Conservation (phyloP, 2,113 vertebrate species). For the Solea senegalensis region DNA sequence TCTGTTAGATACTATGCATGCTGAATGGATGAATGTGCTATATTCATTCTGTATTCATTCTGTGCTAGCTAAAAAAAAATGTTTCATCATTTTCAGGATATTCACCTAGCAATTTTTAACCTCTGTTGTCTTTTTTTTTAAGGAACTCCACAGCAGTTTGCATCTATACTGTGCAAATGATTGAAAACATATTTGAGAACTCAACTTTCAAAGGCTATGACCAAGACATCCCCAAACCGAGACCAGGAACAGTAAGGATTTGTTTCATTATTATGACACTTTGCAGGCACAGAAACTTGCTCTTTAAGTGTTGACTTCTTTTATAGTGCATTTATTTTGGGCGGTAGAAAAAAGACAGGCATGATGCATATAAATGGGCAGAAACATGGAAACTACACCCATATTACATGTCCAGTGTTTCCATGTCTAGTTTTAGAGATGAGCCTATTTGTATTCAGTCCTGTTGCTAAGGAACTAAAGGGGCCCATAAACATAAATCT, state of each 20-base stretch:
- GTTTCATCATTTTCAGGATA: no score
- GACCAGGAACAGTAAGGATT: conserved; percentile 87
- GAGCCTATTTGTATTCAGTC: neutral
- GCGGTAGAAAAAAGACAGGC: neutral
- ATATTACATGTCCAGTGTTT: conserved; percentile 27
- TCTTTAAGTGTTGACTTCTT: neutral
- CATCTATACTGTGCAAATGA: conserved; percentile 84
- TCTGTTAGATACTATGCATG: neutral
- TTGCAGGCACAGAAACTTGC: neutral
- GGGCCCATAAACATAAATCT: neutral
- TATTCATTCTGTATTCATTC: no score
- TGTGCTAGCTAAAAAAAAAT: no score
- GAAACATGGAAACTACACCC: conserved; percentile 19
- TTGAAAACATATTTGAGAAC: conserved; percentile 85
- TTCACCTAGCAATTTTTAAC: neutral
- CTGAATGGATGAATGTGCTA: no score
- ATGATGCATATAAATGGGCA: conserved; percentile 12
- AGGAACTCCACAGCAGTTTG: conserved; percentile 94
- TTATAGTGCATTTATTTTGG: neutral
- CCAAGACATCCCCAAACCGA: conserved; percentile 75
- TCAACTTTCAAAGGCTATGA: conserved; percentile 87
- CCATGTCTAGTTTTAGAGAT: neutral
- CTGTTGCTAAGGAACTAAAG: conserved; percentile 9
- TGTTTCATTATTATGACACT: conserved; percentile 20
- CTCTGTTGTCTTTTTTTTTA: neutral